Evolutionary conservation across 1,140 invertebrate species (phyloP).

Genomic region (Andricus grossulariae): DNA sequence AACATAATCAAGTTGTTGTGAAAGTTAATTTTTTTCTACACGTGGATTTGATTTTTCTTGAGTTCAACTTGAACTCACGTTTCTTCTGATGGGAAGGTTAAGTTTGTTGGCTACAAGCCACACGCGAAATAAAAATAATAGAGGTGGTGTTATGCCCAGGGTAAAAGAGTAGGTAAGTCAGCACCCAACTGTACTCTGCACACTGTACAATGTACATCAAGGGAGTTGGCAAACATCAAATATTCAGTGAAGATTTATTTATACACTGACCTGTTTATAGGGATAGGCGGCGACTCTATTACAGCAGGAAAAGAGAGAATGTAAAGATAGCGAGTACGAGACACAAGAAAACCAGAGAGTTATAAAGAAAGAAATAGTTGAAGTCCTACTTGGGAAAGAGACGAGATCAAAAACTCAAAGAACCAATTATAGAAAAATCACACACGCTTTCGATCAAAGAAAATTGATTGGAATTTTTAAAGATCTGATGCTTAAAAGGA

Average conservation of each 20-base stretch:
- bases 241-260: conserved; percentile 67
- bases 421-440: too few relatives aligned
- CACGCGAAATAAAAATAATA: conserved; percentile 52
- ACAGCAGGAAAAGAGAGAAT: conserved; percentile 49
- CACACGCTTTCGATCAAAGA: too few relatives aligned
- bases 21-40: too few relatives aligned
- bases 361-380: too few relatives aligned
- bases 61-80: too few relatives aligned
- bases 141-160: conserved; percentile 44
- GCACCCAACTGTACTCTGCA: not conserved
- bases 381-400: too few relatives aligned
- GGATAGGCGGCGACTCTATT: conserved; percentile 60
- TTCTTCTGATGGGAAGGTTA: too few relatives aligned
- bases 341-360: not conserved
- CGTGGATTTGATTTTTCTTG: too few relatives aligned
- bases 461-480: too few relatives aligned
- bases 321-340: conserved; percentile 4
- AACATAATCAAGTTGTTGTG: too few relatives aligned
- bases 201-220: conserved; percentile 5
- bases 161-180: conserved; percentile 39
- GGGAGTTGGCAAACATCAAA: conserved; percentile 67
- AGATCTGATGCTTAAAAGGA: too few relatives aligned
- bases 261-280: conserved; percentile 66
- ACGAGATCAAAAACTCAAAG: too few relatives aligned
- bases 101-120: not conserved